Percentiles rank a stretch among this genome's conserved stretches.
Conservation (phyloP, 1,140 invertebrate genomes). For the Drosophila pandora region DNA sequence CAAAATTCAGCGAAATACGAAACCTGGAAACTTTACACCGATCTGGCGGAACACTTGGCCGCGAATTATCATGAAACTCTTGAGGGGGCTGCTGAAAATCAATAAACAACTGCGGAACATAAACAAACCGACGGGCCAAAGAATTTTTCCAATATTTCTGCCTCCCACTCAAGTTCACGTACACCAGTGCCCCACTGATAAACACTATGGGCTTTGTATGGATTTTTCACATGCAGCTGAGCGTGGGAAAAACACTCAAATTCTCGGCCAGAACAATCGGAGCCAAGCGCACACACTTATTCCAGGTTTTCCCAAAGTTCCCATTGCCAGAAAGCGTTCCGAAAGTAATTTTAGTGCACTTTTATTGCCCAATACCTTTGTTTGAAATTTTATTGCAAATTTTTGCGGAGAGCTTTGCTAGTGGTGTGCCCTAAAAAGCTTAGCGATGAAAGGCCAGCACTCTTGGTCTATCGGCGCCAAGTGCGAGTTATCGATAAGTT, state of each 20-base stretch:
- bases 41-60: background rate
- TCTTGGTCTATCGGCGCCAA: background rate
- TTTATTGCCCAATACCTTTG: conserved; percentile 22
- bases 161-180: conserved; percentile 62
- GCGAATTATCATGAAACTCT: conserved; percentile 19
- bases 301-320: background rate
- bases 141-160: conserved; percentile 54
- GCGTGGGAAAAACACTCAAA: background rate
- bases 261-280: background rate
- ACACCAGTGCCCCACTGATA: conserved; percentile 27
- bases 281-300: background rate
- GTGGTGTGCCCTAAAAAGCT: conserved; percentile 8
- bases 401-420: conserved; percentile 15
- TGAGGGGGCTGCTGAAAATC: conserved; percentile 47
- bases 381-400: conserved; percentile 37
- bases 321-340: background rate
- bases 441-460: background rate
- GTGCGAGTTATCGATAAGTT: background rate
- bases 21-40: conserved; percentile 1
- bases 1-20: conserved; percentile 1
- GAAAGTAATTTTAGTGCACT: background rate
- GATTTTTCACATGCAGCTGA: conserved; percentile 42
- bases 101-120: conserved; percentile 53
- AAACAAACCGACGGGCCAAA: conserved; percentile 43
- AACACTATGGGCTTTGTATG: conserved; percentile 43